These are phyloP conservation scores for Hylia prasina DNA, from an alignment of 2,113 vertebrate species.

Conservation along the genomic window DNA sequence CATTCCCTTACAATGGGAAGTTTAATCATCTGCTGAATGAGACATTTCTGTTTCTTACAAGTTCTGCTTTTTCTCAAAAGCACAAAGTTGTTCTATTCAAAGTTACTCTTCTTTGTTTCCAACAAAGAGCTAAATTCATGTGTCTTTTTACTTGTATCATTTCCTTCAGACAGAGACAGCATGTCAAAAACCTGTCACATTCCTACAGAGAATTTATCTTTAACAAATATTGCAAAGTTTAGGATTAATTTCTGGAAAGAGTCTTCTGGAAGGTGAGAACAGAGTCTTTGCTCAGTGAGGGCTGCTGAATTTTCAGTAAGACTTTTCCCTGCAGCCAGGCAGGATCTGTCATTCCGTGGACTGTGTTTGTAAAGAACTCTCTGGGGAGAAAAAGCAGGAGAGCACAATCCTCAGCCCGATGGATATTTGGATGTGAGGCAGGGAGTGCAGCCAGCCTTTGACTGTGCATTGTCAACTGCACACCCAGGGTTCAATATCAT, in stretches of 20 bases:
- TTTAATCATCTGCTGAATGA: background rate
- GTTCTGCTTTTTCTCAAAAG: background rate
- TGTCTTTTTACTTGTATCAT: background rate
- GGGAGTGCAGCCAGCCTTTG: background rate
- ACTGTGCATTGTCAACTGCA: background rate
- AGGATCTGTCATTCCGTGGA: background rate
- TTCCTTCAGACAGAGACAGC: background rate
- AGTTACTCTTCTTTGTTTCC: background rate
- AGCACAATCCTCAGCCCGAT: accelerated
- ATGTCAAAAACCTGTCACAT: background rate
- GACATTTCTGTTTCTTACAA: background rate
- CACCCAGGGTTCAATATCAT: background rate
- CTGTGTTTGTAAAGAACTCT: background rate
- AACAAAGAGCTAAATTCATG: background rate
- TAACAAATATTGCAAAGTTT: background rate
- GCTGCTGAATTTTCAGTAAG: background rate
- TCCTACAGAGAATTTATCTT: background rate
- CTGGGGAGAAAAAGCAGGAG: background rate
- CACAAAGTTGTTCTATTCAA: background rate
- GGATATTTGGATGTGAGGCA: background rate
- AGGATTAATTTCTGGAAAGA: background rate
- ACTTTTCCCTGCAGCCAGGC: background rate
- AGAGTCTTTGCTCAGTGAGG: background rate
- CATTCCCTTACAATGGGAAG: background rate
- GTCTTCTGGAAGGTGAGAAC: background rate